Conservation (phyloP, 2,888 invertebrate species). For the Silvanus unidentatus region DNA sequence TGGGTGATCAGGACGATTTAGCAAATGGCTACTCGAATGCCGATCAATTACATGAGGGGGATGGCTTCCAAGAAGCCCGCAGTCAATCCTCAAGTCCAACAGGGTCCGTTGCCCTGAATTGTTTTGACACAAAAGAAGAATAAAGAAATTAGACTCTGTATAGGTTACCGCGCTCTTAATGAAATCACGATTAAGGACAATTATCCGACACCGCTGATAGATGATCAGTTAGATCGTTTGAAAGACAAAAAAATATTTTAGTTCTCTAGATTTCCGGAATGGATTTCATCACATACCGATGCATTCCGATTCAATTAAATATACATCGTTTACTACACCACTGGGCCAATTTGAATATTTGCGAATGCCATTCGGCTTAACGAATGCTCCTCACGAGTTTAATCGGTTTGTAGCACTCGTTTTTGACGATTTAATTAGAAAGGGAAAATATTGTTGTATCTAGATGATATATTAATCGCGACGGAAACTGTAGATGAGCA, state of each 20-base stretch:
- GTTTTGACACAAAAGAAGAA: no score
- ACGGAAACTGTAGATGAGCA: slow-evolving; percentile 19
- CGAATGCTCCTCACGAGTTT: slow-evolving; percentile 17
- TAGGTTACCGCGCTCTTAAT: no score
- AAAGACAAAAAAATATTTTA: slow-evolving; percentile 18
- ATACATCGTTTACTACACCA: slow-evolving; percentile 31
- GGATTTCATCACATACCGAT: slow-evolving; percentile 30
- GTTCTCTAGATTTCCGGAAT: slow-evolving; percentile 28
- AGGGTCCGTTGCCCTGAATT: no score
- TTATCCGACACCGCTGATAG: not conserved
- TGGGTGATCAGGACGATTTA: no score
- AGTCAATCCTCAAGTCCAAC: no score
- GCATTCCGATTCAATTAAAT: slow-evolving; percentile 23
- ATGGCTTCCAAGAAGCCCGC: no score
- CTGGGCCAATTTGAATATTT: slow-evolving; percentile 30
- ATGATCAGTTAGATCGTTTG: not conserved
- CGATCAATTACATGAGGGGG: no score
- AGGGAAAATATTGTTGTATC: slow-evolving; percentile 18
- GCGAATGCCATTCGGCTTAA: slow-evolving; percentile 32
- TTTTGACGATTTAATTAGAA: slow-evolving; percentile 16
- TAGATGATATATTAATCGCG: slow-evolving; percentile 24
- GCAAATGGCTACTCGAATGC: no score
- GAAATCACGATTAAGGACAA: no score
- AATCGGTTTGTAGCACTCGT: slow-evolving; percentile 10
- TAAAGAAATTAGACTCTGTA: no score